These are phyloP conservation scores for Actinia tenebrosa DNA, from an alignment of 64 coral and sea anemone species.

Conservation along the genomic window DNA sequence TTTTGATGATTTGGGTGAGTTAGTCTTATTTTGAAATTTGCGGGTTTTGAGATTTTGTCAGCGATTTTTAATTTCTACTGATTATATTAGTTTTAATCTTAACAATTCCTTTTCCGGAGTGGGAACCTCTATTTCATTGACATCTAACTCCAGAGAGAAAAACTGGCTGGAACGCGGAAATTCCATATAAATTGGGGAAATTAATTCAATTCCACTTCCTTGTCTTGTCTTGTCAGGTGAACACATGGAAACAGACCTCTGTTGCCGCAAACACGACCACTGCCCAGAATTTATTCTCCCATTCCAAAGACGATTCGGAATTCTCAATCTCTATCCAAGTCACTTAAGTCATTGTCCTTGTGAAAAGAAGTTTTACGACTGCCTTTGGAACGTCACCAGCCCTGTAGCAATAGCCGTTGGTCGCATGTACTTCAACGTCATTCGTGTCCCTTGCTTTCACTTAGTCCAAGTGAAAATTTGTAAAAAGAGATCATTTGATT, in stretches of 20 bases:
- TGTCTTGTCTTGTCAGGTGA: not conserved
- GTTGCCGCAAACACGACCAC: slow-evolving; percentile 49
- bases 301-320: slow-evolving; percentile 10
- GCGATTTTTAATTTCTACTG: not conserved
- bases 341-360: slow-evolving; percentile 38
- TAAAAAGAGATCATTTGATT: not conserved
- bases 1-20: slow-evolving; percentile 38
- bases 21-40: not conserved
- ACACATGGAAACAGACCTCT: slow-evolving; percentile 31
- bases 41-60: not conserved
- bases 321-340: slow-evolving; percentile 22
- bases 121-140: not conserved
- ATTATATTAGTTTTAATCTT: too few relatives aligned
- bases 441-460: slow-evolving; percentile 34
- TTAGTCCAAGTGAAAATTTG: slow-evolving; percentile 16
- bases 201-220: not conserved
- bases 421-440: slow-evolving; percentile 25
- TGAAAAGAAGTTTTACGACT: slow-evolving; percentile 22
- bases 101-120: too few relatives aligned
- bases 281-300: slow-evolving; percentile 31
- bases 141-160: not conserved
- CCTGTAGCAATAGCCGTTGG: slow-evolving; percentile 18
- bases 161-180: not conserved
- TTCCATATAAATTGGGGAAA: not conserved
- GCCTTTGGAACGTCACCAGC: slow-evolving; percentile 12